Base-by-base conservation (phyloP, 2,797 vertebrate species). In the Takifugu ocellatus region DNA sequence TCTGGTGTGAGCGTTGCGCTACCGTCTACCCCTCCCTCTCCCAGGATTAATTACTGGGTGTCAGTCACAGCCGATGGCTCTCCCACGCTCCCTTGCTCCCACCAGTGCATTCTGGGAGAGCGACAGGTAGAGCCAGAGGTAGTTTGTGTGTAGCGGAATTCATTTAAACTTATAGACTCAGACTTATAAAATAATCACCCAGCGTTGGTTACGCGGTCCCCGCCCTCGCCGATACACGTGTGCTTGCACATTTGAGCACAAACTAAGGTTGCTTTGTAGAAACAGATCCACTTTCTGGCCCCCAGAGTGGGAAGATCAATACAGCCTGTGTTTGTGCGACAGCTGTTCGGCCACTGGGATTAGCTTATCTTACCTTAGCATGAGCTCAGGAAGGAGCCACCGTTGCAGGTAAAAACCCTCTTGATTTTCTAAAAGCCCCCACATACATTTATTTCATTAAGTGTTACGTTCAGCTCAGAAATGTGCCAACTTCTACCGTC, bases 11-110 rank as follows among this genome's bases (percentile, higher is more conserved):
- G 63, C 25, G 2, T 65, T 51, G 45, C 1, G 49, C 54, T 62
- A 49, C 59, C 46, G 10, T 61, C 54, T 70, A 69, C 66, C 53
- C 49, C 59, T 72, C 70, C 50, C 77, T 78, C 82, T 80, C 82
- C 47, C 52, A 74, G 84, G 82, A 86, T 89, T 90, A 88, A 88
- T 89, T 88, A 88, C 71, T 47, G 65, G 45, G 69, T 86, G 87
- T 88, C 88, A 87, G 79, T 90, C 89, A 88, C 72, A 84, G 81
- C 77, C 63, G 78, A 84, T 68, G 71, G 76, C 82, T 83, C 84
- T 88, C 86, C 84, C 84, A 86, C 78, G 69, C 81, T 84, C 78
- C 74, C 79, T 66, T 75, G 68, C 78, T 83, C 78, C 74, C 78
- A 75, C 46, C 5, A 58, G 72, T 72, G 83, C 78, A 82, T 84